Percentiles rank a stretch among this genome's conserved stretches.
Evolutionary conservation across 2,113 vertebrate genomes (phyloP).

Genomic region (Pavo muticus): DNA sequence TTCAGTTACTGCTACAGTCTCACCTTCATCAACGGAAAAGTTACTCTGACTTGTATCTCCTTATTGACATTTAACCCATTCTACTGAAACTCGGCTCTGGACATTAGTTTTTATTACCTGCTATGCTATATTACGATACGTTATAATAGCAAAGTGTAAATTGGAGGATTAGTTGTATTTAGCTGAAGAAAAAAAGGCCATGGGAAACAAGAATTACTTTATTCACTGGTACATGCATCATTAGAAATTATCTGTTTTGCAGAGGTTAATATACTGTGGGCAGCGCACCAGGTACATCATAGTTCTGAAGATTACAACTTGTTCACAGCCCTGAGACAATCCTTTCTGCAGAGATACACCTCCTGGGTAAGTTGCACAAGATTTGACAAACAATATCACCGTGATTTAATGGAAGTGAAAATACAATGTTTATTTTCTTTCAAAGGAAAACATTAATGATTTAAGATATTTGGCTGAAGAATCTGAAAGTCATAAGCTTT

Average conservation of each 20-base stretch:
- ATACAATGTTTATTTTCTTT: background rate
- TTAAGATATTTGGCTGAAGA: background rate
- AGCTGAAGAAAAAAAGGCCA: background rate
- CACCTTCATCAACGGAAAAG: background rate
- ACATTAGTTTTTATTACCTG: constrained; percentile 37
- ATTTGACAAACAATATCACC: background rate
- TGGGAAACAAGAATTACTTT: constrained; percentile 37
- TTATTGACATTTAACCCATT: background rate
- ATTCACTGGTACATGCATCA: constrained; percentile 15
- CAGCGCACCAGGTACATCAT: constrained; percentile 93
- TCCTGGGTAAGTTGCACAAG: constrained; percentile 88
- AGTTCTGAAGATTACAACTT: constrained; percentile 96
- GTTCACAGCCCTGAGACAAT: constrained; percentile 90
- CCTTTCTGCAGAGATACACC: constrained; percentile 84
- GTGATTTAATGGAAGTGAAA: constrained; percentile 1
- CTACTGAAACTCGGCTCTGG: background rate
- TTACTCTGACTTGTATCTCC: background rate
- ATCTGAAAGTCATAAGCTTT: background rate
- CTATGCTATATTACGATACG: constrained; percentile 4
- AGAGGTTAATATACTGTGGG: constrained; percentile 95
- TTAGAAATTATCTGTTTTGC: constrained; percentile 73
- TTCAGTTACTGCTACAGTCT: background rate
- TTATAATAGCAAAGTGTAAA: constrained; percentile 25
- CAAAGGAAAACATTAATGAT: background rate
- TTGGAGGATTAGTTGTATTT: constrained; percentile 5